These are phyloP conservation scores for Arge pagana DNA, from an alignment of 2,888 invertebrate genomes.

Conservation along the genomic window DNA sequence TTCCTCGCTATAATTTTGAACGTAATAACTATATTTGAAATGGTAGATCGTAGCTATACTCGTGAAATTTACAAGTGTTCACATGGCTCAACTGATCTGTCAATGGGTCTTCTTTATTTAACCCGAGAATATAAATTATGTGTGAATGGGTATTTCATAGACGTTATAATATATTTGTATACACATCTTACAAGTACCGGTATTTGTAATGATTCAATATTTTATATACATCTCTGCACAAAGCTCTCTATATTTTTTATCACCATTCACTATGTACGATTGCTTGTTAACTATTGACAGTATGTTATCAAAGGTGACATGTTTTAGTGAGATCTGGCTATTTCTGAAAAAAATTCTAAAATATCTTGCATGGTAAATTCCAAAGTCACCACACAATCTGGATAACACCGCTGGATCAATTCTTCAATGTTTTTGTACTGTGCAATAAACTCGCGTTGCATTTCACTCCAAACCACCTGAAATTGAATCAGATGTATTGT, in stretches of 20 bases:
- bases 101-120: no score
- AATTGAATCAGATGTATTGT: slow-evolving; percentile 31
- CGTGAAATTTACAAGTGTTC: no score
- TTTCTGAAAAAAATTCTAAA: slow-evolving; percentile 95
- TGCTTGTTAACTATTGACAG: no score
- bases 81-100: no score
- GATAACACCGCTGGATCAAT: slow-evolving; percentile 93
- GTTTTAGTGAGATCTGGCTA: slow-evolving; percentile 89
- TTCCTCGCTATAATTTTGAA: no score
- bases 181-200: neutral
- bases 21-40: no score
- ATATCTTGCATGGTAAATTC: slow-evolving; percentile 97
- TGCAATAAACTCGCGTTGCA: slow-evolving; percentile 98
- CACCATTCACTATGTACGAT: neutral
- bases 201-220: no score
- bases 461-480: slow-evolving; percentile 97
- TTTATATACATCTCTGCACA: neutral
- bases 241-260: neutral
- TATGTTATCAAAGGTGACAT: no score
- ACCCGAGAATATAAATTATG: no score
- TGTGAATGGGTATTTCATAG: no score
- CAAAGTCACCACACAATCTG: slow-evolving; percentile 89
- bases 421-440: slow-evolving; percentile 94
- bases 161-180: neutral
- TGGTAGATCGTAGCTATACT: no score